Evolutionary conservation across 1,140 invertebrate species (phyloP), one percentile per base, ranked within the genome.

Genomic region (Drosophila ironensis): DNA sequence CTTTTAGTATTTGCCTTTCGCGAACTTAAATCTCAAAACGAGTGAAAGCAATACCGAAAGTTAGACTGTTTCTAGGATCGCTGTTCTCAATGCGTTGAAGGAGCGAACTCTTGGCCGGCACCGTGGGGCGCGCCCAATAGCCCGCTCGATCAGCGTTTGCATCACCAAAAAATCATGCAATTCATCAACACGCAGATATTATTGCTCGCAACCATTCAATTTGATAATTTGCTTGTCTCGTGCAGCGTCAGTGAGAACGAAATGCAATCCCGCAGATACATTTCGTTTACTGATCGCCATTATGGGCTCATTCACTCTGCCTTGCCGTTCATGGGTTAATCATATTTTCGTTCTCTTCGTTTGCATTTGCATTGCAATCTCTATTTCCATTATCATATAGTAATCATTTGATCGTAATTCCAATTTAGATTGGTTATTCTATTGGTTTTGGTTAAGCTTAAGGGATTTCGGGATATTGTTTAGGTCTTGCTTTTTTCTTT

Each of bases 131-230:
- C 3, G 35, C 7, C 59, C 87, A 89, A 89, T 86, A 73, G 72
- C 67, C 86, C 87, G 82, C 74, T 89, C 82, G 82, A 87, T 86
- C 73, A 81, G 73, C 67, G 72, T 76, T 84, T 86, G 87, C 87
- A 88, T 88, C 86, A 82, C 86, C 86, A 88, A 82, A 78, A 33
- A 77, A 89, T 86, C 80, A 86, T 87, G 76, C 84, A 88, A 73
- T 80, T 84, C 78, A 89, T 89, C 88, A 89, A 89, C 88, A 89
- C 88, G 78, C 88, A 89, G 81, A 89, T 89, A 89, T 89, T 89
- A 89, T 89, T 89, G 87, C 88, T 89, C 88, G 88, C 88, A 89
- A 81, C 88, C 88, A 89, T 87, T 89, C 28, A 66, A 61, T 84
- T 82, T 64, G 16, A 45, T 45, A 67, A 64, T 70, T 63, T 72